Base-by-base conservation (phyloP, 2,888 invertebrate species). In the Drosophila melanosoma region DNA sequence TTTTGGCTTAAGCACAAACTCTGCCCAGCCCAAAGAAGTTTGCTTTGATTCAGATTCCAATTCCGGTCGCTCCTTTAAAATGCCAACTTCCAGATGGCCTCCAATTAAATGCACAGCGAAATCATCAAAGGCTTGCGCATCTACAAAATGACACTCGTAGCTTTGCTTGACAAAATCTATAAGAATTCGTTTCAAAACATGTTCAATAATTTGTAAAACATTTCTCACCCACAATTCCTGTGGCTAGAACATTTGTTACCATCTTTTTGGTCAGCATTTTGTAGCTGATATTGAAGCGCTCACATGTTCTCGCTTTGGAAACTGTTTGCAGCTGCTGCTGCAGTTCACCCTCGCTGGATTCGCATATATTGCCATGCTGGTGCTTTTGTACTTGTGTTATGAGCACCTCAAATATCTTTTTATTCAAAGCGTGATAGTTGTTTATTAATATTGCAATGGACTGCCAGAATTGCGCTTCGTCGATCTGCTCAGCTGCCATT, bases 401-500 rank as follows among this genome's bases (percentile, higher is more conserved):
- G 1, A 89, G 70, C 48, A 91, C 91, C 5, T 95, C 95, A 91
- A 95, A 95, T 89, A 97, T 93, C 91, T 96, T 95, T 83, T 95
- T 95, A 92, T 97, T 97, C 8, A 96, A 93, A 66, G 96, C 94
- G 91, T 97, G 96, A 59, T 96, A 96, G 91, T 96, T 96, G 64
- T 93, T 94, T 68, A 96, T 91, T 90, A 96, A 95, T 76, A 97
- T 94, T 59, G 93, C 91, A 60, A 96, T 92, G 1, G 95, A 94
- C 70, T 94, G 93, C 95, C 96, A 96, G 93, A 96, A 97, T 71
- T 94, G 82, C n/a, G 67, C 17, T 60, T 83, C 77, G 7, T 58
- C 60, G 32, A 83, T 42, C 33, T 53, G 59, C 40, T 40, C 59
- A 63, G 60, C 36, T 69, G 66, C 71, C 71, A 76, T 76, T 68